Evolutionary conservation across 2,797 vertebrate genomes (phyloP).

Genomic region (Florisuga fusca): DNA sequence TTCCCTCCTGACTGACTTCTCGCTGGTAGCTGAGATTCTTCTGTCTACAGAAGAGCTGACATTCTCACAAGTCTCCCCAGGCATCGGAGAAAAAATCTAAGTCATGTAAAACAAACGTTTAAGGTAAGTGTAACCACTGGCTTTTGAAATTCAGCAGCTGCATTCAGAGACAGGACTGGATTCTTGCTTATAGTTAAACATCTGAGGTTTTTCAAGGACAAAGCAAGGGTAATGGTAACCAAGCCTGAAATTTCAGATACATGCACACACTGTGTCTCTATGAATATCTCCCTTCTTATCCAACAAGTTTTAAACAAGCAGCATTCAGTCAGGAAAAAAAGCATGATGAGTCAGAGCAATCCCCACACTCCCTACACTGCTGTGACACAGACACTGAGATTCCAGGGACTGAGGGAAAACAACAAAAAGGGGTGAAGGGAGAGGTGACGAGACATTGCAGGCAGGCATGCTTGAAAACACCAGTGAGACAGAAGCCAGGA

Average conservation of each 20-base stretch:
- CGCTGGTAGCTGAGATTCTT: conserved; percentile 72
- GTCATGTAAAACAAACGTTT: conserved; percentile 73
- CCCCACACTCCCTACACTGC: not conserved
- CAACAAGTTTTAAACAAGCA: not conserved
- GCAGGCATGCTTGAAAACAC: not conserved
- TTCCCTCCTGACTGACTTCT: conserved; percentile 75
- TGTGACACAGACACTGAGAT: not conserved
- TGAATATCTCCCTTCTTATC: not conserved
- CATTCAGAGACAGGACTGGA: not conserved
- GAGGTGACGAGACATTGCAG: not conserved
- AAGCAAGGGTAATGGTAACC: not conserved
- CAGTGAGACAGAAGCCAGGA: not conserved
- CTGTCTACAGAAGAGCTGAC: conserved; percentile 67
- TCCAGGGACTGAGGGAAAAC: not conserved
- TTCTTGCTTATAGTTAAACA: not conserved
- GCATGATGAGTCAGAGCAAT: not conserved
- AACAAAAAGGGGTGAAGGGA: not conserved
- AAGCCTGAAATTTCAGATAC: not conserved
- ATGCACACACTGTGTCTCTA: not conserved
- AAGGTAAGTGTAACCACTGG: conserved; percentile 55
- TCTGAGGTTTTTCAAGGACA: not conserved
- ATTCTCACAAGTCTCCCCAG: conserved; percentile 77
- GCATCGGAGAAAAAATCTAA: conserved; percentile 80
- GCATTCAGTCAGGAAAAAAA: not conserved
- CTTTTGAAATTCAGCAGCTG: not conserved